Evolutionary conservation across 2,888 invertebrate species (phyloP).

Genomic region (Cheiracanthium punctorium): DNA sequence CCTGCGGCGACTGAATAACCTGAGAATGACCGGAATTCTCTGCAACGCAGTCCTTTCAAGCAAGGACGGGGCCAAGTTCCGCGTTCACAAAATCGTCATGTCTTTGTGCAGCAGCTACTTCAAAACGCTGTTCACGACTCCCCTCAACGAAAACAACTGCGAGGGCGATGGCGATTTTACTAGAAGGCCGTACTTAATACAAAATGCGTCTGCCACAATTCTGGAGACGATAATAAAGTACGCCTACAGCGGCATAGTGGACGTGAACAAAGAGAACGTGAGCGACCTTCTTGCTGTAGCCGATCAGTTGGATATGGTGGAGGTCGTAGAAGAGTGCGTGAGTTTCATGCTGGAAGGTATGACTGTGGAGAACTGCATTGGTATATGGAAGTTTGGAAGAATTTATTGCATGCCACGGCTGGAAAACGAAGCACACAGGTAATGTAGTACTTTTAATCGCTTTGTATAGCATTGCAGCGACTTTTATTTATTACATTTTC

Average conservation of each 20-base stretch:
- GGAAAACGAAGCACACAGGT: slow-evolving; percentile 81
- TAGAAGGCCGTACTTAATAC: slow-evolving; percentile 79
- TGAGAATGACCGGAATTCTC: not conserved
- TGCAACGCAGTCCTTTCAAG: slow-evolving; percentile 25
- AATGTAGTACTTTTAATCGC: not conserved
- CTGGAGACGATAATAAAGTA: slow-evolving; percentile 88
- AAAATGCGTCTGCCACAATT: slow-evolving; percentile 86
- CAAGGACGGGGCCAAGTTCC: slow-evolving; percentile 18
- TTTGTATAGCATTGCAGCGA: too few relatives aligned
- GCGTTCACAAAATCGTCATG: slow-evolving; percentile 81
- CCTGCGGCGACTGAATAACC: not conserved
- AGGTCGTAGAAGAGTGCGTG: slow-evolving; percentile 87
- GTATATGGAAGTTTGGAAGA: slow-evolving; percentile 89
- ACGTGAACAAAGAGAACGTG: slow-evolving; percentile 86
- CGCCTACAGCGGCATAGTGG: slow-evolving; percentile 87
- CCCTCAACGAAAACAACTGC: slow-evolving; percentile 81
- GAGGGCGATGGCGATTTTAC: slow-evolving; percentile 80
- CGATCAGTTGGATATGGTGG: slow-evolving; percentile 90
- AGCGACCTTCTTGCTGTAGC: slow-evolving; percentile 86
- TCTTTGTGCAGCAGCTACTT: slow-evolving; percentile 94
- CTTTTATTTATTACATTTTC: too few relatives aligned
- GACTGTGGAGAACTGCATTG: slow-evolving; percentile 87
- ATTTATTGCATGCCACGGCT: slow-evolving; percentile 85
- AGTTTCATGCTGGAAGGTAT: slow-evolving; percentile 84
- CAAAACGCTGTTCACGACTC: slow-evolving; percentile 89